Evolutionary conservation across 2,113 vertebrate genomes (phyloP), one percentile per base, ranked within the genome.

Genomic region (Channa maculata): DNA sequence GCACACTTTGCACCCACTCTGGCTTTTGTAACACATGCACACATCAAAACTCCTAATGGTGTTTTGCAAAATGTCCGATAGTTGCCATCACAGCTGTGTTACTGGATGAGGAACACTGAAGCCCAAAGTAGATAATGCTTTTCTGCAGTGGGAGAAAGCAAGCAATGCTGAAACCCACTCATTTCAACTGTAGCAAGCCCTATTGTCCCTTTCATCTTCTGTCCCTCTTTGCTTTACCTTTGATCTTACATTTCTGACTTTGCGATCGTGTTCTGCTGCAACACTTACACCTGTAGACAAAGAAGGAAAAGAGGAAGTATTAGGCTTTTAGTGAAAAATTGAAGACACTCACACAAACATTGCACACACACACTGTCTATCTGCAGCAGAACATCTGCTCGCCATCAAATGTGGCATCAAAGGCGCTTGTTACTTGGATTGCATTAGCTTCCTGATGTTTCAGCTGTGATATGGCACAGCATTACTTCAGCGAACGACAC

Each of bases 171-270:
- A 61, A 80, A 75, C 45, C 45, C 63, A 73, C 36, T 82, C 53
- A 65, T 78, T 70, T 86, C 64, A 48, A 36, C 75, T 39, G 15
- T 8, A 55, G 44, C 50, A 50, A 14, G 8, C 62, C 63, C 75
- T 54, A 76, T 76, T 79, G 67, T 13, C 59, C 71, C 88, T 89
- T 90, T 92, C 84, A 92, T 90, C 79, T 75, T 34, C 67, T 45
- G 76, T 51, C 76, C 65, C 48, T 66, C 71, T 72, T 61, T 52
- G 14, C 41, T 82, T 80, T 83, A 83, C 71, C 84, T 88, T 91
- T 91, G 84, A 90, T 91, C 89, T 82, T 75, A 61, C 82, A 75
- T 84, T 63, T 84, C 62, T 68, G 66, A 84, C 74, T 80, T 60
- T 1, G 10, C 6, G 3, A 39, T 68, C 37, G 46, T 33, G 51